Conservation (phyloP, 2,797 vertebrate genomes). For the Sylvia borin region DNA sequence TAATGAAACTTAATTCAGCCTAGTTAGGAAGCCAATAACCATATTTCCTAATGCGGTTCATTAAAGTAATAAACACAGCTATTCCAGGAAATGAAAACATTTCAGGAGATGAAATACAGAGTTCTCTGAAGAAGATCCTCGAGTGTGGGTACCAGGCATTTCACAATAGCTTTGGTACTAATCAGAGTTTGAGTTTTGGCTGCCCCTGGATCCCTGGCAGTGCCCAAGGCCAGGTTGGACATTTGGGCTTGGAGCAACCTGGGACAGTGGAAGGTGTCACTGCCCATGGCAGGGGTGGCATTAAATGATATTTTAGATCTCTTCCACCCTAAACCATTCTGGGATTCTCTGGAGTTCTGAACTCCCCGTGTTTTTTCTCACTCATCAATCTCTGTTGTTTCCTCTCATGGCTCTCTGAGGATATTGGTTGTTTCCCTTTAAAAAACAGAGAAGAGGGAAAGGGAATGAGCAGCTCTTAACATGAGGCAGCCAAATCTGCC, state of each 20-base stretch:
- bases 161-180: not conserved
- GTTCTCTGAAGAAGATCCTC: not conserved
- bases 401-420: not conserved
- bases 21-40: conserved; percentile 55
- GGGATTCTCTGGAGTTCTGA: not conserved
- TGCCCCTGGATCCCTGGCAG: not conserved
- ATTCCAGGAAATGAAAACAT: conserved; percentile 54
- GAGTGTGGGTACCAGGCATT: not conserved
- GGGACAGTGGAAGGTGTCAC: not conserved
- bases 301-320: fast-evolving
- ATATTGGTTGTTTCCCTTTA: not conserved
- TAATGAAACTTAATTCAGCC: conserved; percentile 60
- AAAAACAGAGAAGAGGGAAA: not conserved
- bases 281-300: not conserved
- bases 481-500: not conserved
- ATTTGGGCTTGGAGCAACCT: not conserved
- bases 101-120: conserved; percentile 21
- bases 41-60: conserved; percentile 53
- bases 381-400: not conserved
- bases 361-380: not conserved
- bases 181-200: not conserved
- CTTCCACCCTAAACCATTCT: not conserved
- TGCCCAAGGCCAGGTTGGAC: not conserved
- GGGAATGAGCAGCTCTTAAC: not conserved
- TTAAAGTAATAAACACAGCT: conserved; percentile 62